Evolutionary conservation across 2,888 invertebrate genomes (phyloP).

Genomic region (Phorcus lineatus): DNA sequence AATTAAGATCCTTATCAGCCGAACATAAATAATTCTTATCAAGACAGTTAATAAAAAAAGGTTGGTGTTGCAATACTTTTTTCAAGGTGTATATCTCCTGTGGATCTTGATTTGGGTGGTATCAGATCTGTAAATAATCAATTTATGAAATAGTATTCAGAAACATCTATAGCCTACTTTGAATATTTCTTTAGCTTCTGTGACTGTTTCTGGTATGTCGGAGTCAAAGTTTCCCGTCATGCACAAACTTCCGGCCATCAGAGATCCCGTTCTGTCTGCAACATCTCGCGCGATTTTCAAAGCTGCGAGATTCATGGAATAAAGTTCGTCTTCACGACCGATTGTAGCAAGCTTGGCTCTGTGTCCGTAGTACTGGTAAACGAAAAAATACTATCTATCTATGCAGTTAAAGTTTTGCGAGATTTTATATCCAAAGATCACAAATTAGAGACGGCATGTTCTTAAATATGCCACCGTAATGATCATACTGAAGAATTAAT

Average conservation of each 20-base stretch:
- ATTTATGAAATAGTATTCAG: not conserved
- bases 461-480: too few relatives aligned
- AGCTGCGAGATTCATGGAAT: constrained; percentile 63
- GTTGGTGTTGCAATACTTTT: too few relatives aligned
- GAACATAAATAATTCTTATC: too few relatives aligned
- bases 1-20: too few relatives aligned
- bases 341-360: constrained; percentile 66
- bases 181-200: constrained; percentile 56
- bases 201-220: constrained; percentile 44
- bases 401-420: too few relatives aligned
- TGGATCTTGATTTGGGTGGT: too few relatives aligned
- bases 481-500: too few relatives aligned
- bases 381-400: not conserved
- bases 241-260: constrained; percentile 73
- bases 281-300: constrained; percentile 70
- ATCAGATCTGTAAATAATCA: too few relatives aligned
- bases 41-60: too few relatives aligned
- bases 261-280: constrained; percentile 65
- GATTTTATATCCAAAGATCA: too few relatives aligned
- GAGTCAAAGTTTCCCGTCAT: constrained; percentile 64
- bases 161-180: constrained; percentile 50
- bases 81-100: too few relatives aligned
- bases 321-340: constrained; percentile 67
- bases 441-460: too few relatives aligned
- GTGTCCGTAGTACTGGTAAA: constrained; percentile 74